Base-by-base conservation (phyloP, 2,113 vertebrate genomes). In the Atherinomorus stipes region DNA sequence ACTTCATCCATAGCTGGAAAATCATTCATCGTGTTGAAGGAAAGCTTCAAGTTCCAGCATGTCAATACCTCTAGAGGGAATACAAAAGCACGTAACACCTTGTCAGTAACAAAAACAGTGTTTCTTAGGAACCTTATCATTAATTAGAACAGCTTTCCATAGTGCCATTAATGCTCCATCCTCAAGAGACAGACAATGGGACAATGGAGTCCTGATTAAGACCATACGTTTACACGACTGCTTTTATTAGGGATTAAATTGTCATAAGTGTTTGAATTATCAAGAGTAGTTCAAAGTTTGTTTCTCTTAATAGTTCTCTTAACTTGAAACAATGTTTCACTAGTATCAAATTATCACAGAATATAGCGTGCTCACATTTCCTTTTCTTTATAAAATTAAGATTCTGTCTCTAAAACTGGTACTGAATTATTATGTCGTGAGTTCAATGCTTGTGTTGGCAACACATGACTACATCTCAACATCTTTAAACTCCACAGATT, bases 41-140 rank as follows among this genome's bases (percentile, higher is more conserved):
- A 60, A 13, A 72, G 7, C 59, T 62, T 86, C 89, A 80, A 63
- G 89, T 80, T 75, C 18, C 51, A 42, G 67, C 88, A 80, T 86
- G 87, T 64, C 50, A 15, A 64, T 9, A 71, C 31, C 83, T 85
- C 85, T 54, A 38, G n/a, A 73, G 80, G 54, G 80, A 44, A 71
- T 13, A 15, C 12, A 52, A 53, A 61, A 67, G 57, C 69, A 83
- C 31, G 22, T 44, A 76, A 69, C 54, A 71, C 23, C 15, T 81
- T 53, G 53, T 25, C 68, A 38, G 26, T 13, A 61, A 73, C 28
- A 59, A 22, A 75, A 83, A 76, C n/a, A 53, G 11, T 49, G 76
- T 87, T 74, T 76, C 82, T 68, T 28, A 63, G 75, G 28, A 53
- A 61, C 66, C 21, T 64, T 31, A 60, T 71, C 16, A 34, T 70